Base-by-base conservation (phyloP, 2,888 invertebrate genomes). In the Philaethria dido region DNA sequence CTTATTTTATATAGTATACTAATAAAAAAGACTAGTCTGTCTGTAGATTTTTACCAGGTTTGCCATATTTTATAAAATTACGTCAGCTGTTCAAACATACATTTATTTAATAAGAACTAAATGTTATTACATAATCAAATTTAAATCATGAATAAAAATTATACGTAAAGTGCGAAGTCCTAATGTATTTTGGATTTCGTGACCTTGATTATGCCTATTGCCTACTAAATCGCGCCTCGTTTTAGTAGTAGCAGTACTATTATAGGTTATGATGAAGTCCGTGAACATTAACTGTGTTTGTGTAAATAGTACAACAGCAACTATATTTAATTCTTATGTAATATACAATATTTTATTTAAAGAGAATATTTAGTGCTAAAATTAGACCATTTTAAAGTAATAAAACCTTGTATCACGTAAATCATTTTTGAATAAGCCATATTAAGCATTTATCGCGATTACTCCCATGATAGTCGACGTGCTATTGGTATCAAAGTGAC, bases 221-320 rank as follows among this genome's bases (percentile, higher is more conserved):
- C 25, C n/a, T n/a, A n/a, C n/a, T n/a, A n/a, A n/a, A 29, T 29
- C 16, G 22, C 14, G 29, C 16, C 6, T 29, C 18, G 29, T 5
- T 22, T 42, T 57, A 4, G n/a, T 39, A n/a, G 9, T 16, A 45
- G 22, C n/a, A 42, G 18, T n/a, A 25, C 16, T 18, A 18, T 45
- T 60, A 16, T 60, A 45, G 44, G 45, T 45, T 60, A 60, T 60
- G 45, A 45, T 16, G n/a, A 47, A 47, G 45, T 18, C 14, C 8
- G 29, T 20, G 8, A 52, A 52, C 29, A 25, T 60, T 47, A 33
- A 33, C 33, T 45, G 45, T 33, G 18, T 18, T 18, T 18, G 29
- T 33, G 60, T 14, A 33, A 60, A 20, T 8, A 60, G 29, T 8
- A 18, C 5, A 25, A 44, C 9, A 18, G 6, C 16, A 14, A 18